Evolutionary conservation across 1,140 invertebrate species (phyloP).

Genomic region (Mactra quadrangularis): DNA sequence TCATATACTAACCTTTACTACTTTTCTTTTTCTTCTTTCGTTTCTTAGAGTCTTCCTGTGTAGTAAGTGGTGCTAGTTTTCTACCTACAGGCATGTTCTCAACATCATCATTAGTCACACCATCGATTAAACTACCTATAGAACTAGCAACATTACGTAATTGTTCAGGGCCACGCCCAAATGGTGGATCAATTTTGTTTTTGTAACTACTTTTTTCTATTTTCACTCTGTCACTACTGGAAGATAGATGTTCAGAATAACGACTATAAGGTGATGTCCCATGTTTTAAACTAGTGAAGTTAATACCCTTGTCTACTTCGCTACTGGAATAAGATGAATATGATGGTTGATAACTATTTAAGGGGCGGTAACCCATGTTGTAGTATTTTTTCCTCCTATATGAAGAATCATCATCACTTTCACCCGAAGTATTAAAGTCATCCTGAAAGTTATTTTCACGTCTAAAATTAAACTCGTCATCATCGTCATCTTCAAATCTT

Average conservation of each 20-base stretch:
- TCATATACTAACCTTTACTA: slow-evolving; percentile 56
- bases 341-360: slow-evolving; percentile 6
- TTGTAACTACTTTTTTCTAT: slow-evolving; percentile 67
- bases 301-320: slow-evolving; percentile 65
- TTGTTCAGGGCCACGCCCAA: slow-evolving; percentile 67
- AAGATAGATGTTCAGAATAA: slow-evolving; percentile 4
- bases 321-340: slow-evolving; percentile 49
- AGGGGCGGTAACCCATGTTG: slow-evolving; percentile 47
- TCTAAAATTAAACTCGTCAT: slow-evolving; percentile 22
- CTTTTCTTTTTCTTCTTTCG: slow-evolving; percentile 74
- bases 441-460: slow-evolving; percentile 26
- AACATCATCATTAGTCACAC: slow-evolving; percentile 46
- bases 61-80: slow-evolving; percentile 59
- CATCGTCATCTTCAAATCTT: slow-evolving; percentile 58
- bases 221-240: slow-evolving; percentile 65
- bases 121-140: slow-evolving; percentile 58
- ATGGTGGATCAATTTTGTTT: slow-evolving; percentile 63
- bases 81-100: slow-evolving; percentile 67
- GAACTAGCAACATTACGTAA: slow-evolving; percentile 71
- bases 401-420: slow-evolving; percentile 67
- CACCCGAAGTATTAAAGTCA: slow-evolving; percentile 69
- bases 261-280: slow-evolving; percentile 34
- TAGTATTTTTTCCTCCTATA: slow-evolving; percentile 29
- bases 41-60: slow-evolving; percentile 67
- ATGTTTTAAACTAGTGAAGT: slow-evolving; percentile 55